Evolutionary conservation across 1,140 invertebrate species (phyloP).

Genomic region (Bombyx mori): DNA sequence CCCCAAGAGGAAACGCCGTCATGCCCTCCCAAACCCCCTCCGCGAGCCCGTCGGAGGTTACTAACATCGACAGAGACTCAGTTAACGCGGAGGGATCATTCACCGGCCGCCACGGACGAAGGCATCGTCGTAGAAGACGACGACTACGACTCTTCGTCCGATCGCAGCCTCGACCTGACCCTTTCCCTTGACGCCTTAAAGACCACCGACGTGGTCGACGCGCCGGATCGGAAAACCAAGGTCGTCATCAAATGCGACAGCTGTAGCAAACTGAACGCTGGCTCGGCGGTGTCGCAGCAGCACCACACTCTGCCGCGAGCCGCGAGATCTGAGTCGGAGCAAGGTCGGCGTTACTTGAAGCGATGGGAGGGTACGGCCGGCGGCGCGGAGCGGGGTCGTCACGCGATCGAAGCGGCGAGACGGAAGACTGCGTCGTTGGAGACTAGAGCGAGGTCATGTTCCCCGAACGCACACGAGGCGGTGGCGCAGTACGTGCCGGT

Average conservation of each 20-base stretch:
- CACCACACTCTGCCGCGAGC: conserved; percentile 58
- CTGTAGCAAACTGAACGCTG: conserved; percentile 53
- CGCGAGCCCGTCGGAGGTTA: conserved; percentile 51
- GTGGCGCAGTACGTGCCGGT: conserved; percentile 55
- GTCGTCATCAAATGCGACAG: conserved; percentile 60
- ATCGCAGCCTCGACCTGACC: conserved; percentile 62
- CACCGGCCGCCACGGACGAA: conserved; percentile 61
- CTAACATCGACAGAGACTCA: conserved; percentile 51
- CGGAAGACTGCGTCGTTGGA: conserved; percentile 54
- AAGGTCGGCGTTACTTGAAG: conserved; percentile 58
- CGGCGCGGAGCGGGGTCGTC: conserved; percentile 46
- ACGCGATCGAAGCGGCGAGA: conserved; percentile 50
- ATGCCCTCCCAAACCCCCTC: conserved; percentile 53
- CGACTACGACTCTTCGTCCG: conserved; percentile 68
- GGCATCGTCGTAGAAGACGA: conserved; percentile 69
- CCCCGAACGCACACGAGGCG: conserved; percentile 54
- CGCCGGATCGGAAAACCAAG: conserved; percentile 45
- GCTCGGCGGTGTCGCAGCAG: conserved; percentile 35
- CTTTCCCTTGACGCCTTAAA: conserved; percentile 58
- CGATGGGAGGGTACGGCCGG: conserved; percentile 55
- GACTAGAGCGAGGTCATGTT: conserved; percentile 56
- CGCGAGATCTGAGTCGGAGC: conserved; percentile 45
- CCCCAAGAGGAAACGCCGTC: conserved; percentile 34
- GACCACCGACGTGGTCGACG: conserved; percentile 49
- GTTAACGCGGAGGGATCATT: conserved; percentile 43